phyloP scores from a whole-genome alignment of 2,113 vertebrate species.

The Oostethus manadensis region DNA sequence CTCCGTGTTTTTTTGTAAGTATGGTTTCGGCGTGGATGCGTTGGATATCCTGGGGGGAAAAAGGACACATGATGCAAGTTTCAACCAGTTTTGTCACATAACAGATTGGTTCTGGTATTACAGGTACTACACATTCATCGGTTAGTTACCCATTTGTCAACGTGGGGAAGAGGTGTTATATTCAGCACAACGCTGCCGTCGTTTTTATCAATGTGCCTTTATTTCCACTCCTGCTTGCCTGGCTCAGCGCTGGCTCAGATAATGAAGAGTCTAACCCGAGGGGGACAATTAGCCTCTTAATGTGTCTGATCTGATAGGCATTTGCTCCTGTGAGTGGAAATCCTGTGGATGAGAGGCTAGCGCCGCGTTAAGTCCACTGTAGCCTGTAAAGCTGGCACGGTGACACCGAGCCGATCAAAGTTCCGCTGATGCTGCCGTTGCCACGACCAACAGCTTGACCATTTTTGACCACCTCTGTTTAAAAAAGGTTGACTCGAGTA shows the following conservation, averaged over 20 bases:
- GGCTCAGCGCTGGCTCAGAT: slow-evolving; percentile 48
- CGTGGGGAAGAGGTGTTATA: too few relatives aligned
- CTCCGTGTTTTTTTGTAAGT: too few relatives aligned
- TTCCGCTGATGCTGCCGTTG: neutral
- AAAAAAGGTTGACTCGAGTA: slow-evolving; percentile 16
- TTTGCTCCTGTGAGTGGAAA: slow-evolving; percentile 35
- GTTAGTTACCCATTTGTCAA: too few relatives aligned
- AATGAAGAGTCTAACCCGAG: slow-evolving; percentile 51
- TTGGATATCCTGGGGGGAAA: too few relatives aligned
- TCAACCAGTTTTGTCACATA: too few relatives aligned
- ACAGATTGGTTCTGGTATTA: neutral
- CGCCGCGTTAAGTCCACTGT: slow-evolving; percentile 8
- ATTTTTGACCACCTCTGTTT: slow-evolving; percentile 13
- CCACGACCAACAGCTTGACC: neutral
- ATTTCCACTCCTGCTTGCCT: slow-evolving; percentile 30
- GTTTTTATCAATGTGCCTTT: slow-evolving; percentile 26
- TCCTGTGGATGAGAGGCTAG: slow-evolving; percentile 31
- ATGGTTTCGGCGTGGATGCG: too few relatives aligned
- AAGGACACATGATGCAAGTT: too few relatives aligned
- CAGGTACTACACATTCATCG: too few relatives aligned
- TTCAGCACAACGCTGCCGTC: slow-evolving; percentile 19
- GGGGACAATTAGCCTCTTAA: slow-evolving; percentile 63
- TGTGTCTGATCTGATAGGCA: slow-evolving; percentile 57
- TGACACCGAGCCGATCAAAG: slow-evolving; percentile 33
- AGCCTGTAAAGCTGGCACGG: slow-evolving; percentile 19